Conservation (phyloP, 23 tunicate genomes). For the Trididemnum clinides region DNA sequence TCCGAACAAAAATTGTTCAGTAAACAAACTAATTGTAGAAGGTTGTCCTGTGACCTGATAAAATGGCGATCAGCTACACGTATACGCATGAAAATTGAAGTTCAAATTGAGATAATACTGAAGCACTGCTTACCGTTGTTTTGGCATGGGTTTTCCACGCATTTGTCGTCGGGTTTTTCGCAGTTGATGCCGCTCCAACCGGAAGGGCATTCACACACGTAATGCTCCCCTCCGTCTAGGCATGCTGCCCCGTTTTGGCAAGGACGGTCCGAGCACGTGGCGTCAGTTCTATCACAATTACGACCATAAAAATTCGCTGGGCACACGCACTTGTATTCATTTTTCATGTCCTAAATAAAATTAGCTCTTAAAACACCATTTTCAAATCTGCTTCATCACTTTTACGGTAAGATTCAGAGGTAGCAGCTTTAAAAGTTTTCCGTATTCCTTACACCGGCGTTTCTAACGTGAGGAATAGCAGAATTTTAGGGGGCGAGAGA, state of each 20-base stretch:
- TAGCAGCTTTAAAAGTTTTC: background rate
- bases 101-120: too few relatives aligned
- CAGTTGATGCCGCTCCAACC: constrained; percentile 53
- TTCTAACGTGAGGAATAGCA: too few relatives aligned
- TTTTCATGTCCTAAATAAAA: constrained; percentile 31
- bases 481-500: too few relatives aligned
- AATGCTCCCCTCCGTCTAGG: background rate
- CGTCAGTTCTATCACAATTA: constrained; percentile 29
- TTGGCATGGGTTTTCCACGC: constrained; percentile 40
- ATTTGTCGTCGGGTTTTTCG: constrained; percentile 16
- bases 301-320: constrained; percentile 45
- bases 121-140: constrained; percentile 76
- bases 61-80: too few relatives aligned
- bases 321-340: constrained; percentile 61
- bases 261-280: constrained; percentile 44
- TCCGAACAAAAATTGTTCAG: too few relatives aligned
- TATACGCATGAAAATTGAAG: too few relatives aligned
- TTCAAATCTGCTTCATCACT: too few relatives aligned
- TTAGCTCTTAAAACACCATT: too few relatives aligned
- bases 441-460: too few relatives aligned
- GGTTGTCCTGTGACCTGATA: too few relatives aligned
- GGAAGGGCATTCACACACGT: constrained; percentile 41
- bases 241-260: constrained; percentile 72
- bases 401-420: background rate
- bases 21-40: too few relatives aligned